Evolutionary conservation across 2,113 vertebrate genomes (phyloP).

Genomic region (Rhea americana): DNA sequence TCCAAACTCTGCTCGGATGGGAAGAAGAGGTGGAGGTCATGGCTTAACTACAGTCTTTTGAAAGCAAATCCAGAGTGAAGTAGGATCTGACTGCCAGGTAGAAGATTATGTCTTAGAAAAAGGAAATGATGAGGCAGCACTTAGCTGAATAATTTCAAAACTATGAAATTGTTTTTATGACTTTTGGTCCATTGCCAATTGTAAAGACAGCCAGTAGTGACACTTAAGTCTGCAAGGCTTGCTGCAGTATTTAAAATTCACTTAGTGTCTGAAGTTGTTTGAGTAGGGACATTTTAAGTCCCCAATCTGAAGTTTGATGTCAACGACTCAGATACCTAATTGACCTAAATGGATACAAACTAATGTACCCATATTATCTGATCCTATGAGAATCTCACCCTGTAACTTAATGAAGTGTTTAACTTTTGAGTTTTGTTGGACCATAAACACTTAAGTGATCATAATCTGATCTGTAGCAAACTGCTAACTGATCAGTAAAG

Average conservation of each 20-base stretch:
- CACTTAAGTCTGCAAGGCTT: not conserved
- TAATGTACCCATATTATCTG: not conserved
- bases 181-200: not conserved
- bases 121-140: not conserved
- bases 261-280: not conserved
- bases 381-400: not conserved
- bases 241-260: not conserved
- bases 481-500: not conserved
- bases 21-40: not conserved
- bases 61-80: not conserved
- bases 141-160: not conserved
- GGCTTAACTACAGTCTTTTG: not conserved
- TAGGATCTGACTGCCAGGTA: not conserved
- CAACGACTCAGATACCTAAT: not conserved
- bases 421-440: not conserved
- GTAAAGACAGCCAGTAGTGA: not conserved
- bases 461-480: not conserved
- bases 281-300: not conserved
- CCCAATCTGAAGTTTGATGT: constrained; percentile 1
- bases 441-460: not conserved
- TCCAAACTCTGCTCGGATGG: not conserved
- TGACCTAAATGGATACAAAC: constrained; percentile 35
- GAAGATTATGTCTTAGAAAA: not conserved
- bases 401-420: constrained; percentile 30
- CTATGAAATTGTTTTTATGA: not conserved